phyloP scores from a whole-genome alignment of 2,113 vertebrate species.

The Serilophus lunatus region DNA sequence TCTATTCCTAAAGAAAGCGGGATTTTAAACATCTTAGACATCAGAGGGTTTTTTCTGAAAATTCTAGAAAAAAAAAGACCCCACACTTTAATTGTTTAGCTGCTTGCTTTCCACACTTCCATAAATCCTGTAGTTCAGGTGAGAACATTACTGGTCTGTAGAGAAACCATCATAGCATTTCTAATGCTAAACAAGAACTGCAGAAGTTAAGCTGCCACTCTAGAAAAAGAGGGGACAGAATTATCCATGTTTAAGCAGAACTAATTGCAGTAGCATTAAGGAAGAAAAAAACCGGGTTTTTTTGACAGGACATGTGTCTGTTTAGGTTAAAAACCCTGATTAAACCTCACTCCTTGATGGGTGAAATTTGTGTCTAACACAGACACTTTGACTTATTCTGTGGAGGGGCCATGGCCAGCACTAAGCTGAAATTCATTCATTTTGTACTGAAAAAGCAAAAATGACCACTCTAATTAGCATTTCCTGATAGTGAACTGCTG shows the following conservation, averaged over 20 bases:
- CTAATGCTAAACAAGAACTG: background rate
- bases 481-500: background rate
- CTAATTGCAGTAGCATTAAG: background rate
- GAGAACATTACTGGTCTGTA: background rate
- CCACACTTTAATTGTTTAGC: background rate
- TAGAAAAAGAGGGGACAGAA: background rate
- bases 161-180: background rate
- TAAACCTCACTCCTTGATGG: background rate
- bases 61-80: background rate
- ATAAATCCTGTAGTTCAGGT: background rate
- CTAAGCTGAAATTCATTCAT: background rate
- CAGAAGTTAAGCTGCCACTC: background rate
- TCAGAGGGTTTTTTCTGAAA: background rate
- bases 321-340: background rate
- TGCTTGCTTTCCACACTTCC: background rate
- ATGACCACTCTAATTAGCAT: background rate
- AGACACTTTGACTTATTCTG: background rate
- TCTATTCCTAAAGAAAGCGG: background rate
- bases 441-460: background rate
- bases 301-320: constrained; percentile 15
- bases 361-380: background rate
- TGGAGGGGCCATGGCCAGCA: background rate
- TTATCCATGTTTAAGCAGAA: background rate
- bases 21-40: background rate
- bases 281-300: background rate